Base-by-base conservation (phyloP, 2,797 vertebrate species). In the Euphonia xanthogaster region DNA sequence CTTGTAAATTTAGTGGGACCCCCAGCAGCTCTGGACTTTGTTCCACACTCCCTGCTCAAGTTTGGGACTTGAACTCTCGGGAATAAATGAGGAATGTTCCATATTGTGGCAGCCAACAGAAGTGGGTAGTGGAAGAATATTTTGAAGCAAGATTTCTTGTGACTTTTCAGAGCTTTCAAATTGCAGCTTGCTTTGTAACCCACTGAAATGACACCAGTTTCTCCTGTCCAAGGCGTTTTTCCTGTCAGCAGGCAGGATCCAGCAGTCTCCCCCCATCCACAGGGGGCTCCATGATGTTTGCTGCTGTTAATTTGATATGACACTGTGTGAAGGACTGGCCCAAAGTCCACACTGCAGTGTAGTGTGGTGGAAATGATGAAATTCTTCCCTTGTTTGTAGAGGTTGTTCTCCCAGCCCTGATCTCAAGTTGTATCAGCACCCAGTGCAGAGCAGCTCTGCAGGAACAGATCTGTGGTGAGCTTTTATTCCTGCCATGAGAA, bases 251-350 rank as follows among this genome's bases (percentile, higher is more conserved):
- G 88, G 66, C 53, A 58, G 60, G 37, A 89, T 47, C 58, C 86
- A 40, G 73, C 12, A 8, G 55, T 30, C 48, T 92, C 51, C 66
- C 30, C 2, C 16, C 58, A 20, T 54, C 92, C 33, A 0, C 63
- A 55, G 92, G 88, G 80, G 95, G 74, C 94, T 66, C 70, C n/a
- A 3, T 78, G 90, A 47, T 82, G 74, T 67, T 85, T 85, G 86
- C 53, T 84, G 67, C 63, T 87, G 80, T 71, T 93, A 90, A 92
- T 94, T 95, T 86, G 44, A 42, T 47, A 6, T 67, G 63, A 53
- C 83, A 63, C 14, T 54, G 58, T 39, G 35, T 30, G 68, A 48
- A 84, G 62, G 66, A 47, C 81, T 83, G 58, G 68, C 76, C 79
- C 50, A 10, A 63, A 89, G 72, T 91, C 89, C 78, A 35, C 63